Evolutionary conservation across 2,113 vertebrate species (phyloP).

Genomic region (Grammomys surdaster): DNA sequence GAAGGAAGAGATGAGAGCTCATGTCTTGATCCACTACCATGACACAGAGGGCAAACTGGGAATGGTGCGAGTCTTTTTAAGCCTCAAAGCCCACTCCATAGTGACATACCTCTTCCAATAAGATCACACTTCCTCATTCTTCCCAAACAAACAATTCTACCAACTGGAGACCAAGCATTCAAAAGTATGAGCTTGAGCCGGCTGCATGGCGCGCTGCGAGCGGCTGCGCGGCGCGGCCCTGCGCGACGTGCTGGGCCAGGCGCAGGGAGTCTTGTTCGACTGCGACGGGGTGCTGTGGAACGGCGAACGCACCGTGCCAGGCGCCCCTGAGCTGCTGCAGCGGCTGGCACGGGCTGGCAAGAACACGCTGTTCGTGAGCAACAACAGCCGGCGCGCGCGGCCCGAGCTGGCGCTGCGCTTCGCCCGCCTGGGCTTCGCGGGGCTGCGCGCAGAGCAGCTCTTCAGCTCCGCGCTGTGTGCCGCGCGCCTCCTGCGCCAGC

Average conservation of each 20-base stretch:
- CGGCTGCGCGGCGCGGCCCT: constrained; percentile 89
- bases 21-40: background rate
- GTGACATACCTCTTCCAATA: background rate
- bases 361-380: constrained; percentile 93
- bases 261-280: constrained; percentile 91
- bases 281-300: constrained; percentile 95
- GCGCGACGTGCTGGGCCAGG: constrained; percentile 88
- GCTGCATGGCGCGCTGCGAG: constrained; percentile 89
- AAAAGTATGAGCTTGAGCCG: constrained; percentile 5
- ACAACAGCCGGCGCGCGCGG: constrained; percentile 93
- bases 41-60: background rate
- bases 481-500: constrained; percentile 91
- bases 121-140: background rate
- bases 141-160: background rate
- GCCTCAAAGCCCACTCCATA: background rate
- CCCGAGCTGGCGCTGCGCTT: constrained; percentile 92
- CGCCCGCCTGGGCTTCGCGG: constrained; percentile 90
- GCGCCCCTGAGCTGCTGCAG: constrained; percentile 90
- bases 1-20: background rate
- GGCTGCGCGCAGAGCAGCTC: constrained; percentile 91
- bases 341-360: constrained; percentile 89
- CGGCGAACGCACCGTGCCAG: constrained; percentile 89
- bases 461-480: constrained; percentile 95
- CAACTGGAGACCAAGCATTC: background rate
- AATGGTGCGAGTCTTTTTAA: background rate